Conservation (phyloP, 2,797 vertebrate species). For the Tokudaia muenninki region DNA sequence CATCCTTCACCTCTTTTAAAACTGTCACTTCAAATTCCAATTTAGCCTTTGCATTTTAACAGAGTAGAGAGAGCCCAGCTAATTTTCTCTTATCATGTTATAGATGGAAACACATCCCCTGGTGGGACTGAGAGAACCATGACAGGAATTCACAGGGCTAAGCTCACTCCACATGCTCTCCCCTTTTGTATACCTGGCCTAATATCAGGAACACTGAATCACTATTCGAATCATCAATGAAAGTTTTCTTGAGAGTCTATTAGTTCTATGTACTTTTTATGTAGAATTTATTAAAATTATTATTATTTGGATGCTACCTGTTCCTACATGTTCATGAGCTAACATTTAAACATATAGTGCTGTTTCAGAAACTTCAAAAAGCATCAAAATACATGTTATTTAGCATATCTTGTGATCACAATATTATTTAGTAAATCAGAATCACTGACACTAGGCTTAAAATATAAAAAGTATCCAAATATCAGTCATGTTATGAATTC, state of each 20-base stretch:
- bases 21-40: not conserved
- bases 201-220: not conserved
- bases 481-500: not conserved
- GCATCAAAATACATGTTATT: not conserved
- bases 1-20: not conserved
- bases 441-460: not conserved
- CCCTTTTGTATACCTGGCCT: not conserved
- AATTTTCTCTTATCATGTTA: not conserved
- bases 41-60: not conserved
- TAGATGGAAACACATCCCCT: not conserved
- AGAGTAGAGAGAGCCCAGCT: not conserved
- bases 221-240: not conserved
- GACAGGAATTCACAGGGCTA: not conserved
- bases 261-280: not conserved
- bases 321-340: not conserved
- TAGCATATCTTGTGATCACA: not conserved
- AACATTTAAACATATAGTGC: not conserved
- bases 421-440: not conserved
- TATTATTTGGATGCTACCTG: not conserved
- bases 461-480: not conserved
- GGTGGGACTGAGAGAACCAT: not conserved
- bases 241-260: not conserved
- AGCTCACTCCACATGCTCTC: not conserved
- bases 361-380: conserved; percentile 22
- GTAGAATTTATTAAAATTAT: not conserved